Evolutionary conservation across 2,113 vertebrate species (phyloP).

Genomic region (Albula glossodonta): DNA sequence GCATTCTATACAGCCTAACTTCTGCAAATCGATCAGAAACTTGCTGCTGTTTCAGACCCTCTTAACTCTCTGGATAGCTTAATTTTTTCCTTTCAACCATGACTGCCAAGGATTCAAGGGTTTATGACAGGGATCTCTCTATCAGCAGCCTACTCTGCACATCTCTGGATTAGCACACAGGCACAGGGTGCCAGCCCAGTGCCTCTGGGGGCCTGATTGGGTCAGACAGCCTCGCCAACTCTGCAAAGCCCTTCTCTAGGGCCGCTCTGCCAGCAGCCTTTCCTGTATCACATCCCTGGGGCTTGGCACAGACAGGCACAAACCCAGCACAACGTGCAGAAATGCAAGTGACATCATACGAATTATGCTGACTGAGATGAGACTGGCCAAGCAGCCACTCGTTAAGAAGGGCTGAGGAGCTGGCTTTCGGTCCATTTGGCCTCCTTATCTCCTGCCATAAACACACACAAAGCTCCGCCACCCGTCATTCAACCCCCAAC

Average conservation of each 20-base stretch:
- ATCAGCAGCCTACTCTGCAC: background rate
- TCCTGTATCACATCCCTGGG: constrained; percentile 25
- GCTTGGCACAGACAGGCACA: constrained; percentile 26
- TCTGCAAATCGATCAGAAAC: background rate
- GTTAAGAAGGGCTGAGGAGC: constrained; percentile 73
- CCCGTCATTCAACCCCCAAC: constrained; percentile 40
- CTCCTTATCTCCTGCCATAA: constrained; percentile 66
- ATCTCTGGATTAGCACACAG: background rate
- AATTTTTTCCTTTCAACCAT: background rate
- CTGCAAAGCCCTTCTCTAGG: constrained; percentile 47
- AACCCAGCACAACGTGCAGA: constrained; percentile 62
- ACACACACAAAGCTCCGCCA: constrained; percentile 66
- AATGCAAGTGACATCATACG: constrained; percentile 67
- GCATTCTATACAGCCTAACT: background rate
- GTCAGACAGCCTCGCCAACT: constrained; percentile 52
- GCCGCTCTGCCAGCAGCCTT: constrained; percentile 55
- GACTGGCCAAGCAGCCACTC: constrained; percentile 76
- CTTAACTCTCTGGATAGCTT: background rate
- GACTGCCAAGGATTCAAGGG: background rate
- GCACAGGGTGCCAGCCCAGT: background rate
- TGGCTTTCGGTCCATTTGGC: constrained; percentile 68
- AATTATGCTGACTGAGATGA: constrained; percentile 74
- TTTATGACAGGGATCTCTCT: background rate
- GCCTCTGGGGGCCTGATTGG: constrained; percentile 1
- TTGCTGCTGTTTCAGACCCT: background rate